Conservation (phyloP, 2,888 invertebrate genomes). For the Synanthedon vespiformis region DNA sequence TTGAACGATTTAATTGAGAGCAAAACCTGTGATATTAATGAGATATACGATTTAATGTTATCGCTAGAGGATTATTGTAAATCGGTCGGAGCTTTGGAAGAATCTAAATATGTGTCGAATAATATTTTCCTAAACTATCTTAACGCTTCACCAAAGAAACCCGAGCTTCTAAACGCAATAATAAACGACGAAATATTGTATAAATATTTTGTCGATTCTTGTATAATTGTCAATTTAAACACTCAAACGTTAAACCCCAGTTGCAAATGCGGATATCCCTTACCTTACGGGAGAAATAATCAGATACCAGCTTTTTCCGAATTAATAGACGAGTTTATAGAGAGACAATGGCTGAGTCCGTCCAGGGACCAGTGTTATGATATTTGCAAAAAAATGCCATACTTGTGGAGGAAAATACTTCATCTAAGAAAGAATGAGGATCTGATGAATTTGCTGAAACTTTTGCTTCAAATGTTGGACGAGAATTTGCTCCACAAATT, state of each 20-base stretch:
- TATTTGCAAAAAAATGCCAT: constrained; percentile 72
- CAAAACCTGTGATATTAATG: constrained; percentile 58
- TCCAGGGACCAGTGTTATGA: constrained; percentile 56
- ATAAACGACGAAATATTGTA: constrained; percentile 52
- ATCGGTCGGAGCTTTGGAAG: constrained; percentile 41
- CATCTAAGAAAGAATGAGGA: constrained; percentile 58
- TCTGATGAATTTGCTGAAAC: constrained; percentile 61
- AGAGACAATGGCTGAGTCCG: constrained; percentile 53
- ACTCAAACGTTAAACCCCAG: constrained; percentile 49
- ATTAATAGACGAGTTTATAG: constrained; percentile 69
- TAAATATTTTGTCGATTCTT: constrained; percentile 68
- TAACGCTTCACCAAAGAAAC: constrained; percentile 27
- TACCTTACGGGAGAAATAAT: constrained; percentile 57
- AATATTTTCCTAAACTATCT: constrained; percentile 56
- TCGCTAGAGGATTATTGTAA: constrained; percentile 53
- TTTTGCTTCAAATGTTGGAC: constrained; percentile 73
- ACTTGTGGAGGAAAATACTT: constrained; percentile 72
- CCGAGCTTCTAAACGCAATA: constrained; percentile 33
- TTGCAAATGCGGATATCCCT: constrained; percentile 73
- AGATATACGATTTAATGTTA: constrained; percentile 49
- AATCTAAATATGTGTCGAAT: constrained; percentile 50
- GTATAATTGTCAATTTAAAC: constrained; percentile 66
- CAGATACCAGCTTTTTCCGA: constrained; percentile 60
- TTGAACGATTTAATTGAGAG: constrained; percentile 51
- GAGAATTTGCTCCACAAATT: constrained; percentile 65